Evolutionary conservation across 2,888 invertebrate genomes (phyloP), one percentile per base, ranked within the genome.

Genomic region (Ichneumoninae sp.): DNA sequence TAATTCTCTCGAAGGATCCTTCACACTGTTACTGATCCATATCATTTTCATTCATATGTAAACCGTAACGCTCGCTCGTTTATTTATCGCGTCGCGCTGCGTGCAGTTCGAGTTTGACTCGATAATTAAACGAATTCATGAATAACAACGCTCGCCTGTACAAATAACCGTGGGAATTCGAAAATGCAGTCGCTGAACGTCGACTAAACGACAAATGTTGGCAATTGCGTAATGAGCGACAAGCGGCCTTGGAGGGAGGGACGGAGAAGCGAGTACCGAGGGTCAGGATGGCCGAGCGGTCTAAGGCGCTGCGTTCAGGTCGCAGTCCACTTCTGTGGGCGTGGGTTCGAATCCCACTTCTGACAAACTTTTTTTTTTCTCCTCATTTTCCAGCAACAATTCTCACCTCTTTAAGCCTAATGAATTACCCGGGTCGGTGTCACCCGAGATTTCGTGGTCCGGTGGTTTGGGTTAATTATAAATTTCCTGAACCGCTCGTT

Each of bases 331-430:
- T 75, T 94, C 93, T 95, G 95, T 95, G 95, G 95, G 95, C 95
- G 95, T 95, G 95, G 95, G 95, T 95, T 95, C 95, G 95, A 95
- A 95, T 95, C 95, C 95, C 95, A 95, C 95, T 95, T 94, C 95
- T 95, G 95, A 95, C 95, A 16, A 44, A 6, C 30, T 33, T 78
- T 81, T 78, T 81, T 73, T 73, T 66, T 57, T 13, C 36, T 68
- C 3, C 13, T 10, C 10, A 44, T 16, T 8, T 40, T 7, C 7
- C 30, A 68, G 19, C 7, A 16, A 26, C 16, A 13, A 7, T 50
- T 26, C 5, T 16, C 44, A 6, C 1, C 26, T 47, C 50, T 22
- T 13, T 16, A 47, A 16, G 47, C 26, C 16, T 30, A 16, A 47
- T 47, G 33, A 30, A 69, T 26, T 69, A 16, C 10, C 4, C 44